Evolutionary conservation across 2,113 vertebrate genomes (phyloP).

Genomic region (Podarcis muralis): DNA sequence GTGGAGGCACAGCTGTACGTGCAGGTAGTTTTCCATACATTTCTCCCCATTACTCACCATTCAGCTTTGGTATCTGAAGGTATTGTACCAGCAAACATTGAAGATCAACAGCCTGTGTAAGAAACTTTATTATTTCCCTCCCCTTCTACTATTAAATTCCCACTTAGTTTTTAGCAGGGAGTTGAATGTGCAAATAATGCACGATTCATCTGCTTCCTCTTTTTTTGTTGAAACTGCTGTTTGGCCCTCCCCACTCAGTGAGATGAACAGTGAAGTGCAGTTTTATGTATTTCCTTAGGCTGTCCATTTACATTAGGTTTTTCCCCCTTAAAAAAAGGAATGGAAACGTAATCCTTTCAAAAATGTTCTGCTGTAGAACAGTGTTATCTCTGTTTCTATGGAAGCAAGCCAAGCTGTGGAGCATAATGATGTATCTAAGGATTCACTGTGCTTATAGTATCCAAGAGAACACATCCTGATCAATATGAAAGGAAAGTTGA

Average conservation of each 20-base stretch:
- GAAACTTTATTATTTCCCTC: not conserved
- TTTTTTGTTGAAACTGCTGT: not conserved
- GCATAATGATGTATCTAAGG: conserved; percentile 29
- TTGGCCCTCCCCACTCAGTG: conserved; percentile 40
- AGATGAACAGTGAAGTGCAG: conserved; percentile 43
- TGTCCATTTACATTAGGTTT: conserved; percentile 26
- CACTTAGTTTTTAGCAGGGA: conserved; percentile 42
- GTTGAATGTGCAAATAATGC: conserved; percentile 43
- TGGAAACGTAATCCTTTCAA: conserved; percentile 28
- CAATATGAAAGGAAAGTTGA: conserved; percentile 38
- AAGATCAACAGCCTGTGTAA: not conserved
- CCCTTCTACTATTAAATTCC: conserved; percentile 4
- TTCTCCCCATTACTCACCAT: not conserved
- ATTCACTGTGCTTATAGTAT: conserved; percentile 19
- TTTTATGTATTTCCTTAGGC: conserved; percentile 52
- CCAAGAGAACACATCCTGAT: conserved; percentile 13
- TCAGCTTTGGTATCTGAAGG: not conserved
- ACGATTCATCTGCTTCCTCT: conserved; percentile 33
- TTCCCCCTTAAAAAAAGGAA: not conserved
- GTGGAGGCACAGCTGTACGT: not conserved
- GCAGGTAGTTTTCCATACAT: not conserved
- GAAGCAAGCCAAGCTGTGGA: conserved; percentile 20
- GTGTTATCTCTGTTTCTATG: conserved; percentile 20
- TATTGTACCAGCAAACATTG: not conserved
- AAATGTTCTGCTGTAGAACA: conserved; percentile 6